phyloP scores from a whole-genome alignment of 1,140 invertebrate genomes.

The Sminthurinus signatus region DNA sequence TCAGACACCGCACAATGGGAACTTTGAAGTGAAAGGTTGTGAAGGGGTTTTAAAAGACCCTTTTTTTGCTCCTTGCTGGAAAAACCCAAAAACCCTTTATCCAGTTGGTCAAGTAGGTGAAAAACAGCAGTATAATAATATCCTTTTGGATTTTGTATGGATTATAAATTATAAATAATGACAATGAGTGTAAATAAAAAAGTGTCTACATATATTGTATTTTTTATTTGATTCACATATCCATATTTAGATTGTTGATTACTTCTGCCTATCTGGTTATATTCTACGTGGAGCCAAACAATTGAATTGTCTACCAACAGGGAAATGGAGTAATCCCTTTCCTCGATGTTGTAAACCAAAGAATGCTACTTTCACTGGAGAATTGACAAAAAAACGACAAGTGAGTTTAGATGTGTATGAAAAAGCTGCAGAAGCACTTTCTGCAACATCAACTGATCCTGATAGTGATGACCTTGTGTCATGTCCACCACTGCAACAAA shows the following conservation, averaged over 20 bases:
- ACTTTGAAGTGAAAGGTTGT: conserved; percentile 29
- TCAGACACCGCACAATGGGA: conserved; percentile 28
- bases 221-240: no score
- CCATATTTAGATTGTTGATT: conserved; percentile 23
- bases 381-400: not conserved
- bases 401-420: conserved; percentile 19
- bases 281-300: conserved; percentile 8
- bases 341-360: conserved; percentile 23
- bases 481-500: conserved; percentile 13
- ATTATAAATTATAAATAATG: no score
- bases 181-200: no score
- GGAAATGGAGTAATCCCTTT: conserved; percentile 27
- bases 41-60: conserved; percentile 22
- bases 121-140: no score
- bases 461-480: conserved; percentile 10
- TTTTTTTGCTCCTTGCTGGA: conserved; percentile 30
- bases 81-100: conserved; percentile 19
- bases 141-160: not conserved
- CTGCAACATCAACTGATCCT: not conserved
- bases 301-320: conserved; percentile 8
- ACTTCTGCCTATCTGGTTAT: conserved; percentile 19
- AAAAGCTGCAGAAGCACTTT: conserved; percentile 12
- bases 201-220: no score
- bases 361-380: not conserved
- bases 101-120: conserved; percentile 24